Evolutionary conservation across 1,140 invertebrate genomes (phyloP).

Genomic region (Triops longicaudatus): DNA sequence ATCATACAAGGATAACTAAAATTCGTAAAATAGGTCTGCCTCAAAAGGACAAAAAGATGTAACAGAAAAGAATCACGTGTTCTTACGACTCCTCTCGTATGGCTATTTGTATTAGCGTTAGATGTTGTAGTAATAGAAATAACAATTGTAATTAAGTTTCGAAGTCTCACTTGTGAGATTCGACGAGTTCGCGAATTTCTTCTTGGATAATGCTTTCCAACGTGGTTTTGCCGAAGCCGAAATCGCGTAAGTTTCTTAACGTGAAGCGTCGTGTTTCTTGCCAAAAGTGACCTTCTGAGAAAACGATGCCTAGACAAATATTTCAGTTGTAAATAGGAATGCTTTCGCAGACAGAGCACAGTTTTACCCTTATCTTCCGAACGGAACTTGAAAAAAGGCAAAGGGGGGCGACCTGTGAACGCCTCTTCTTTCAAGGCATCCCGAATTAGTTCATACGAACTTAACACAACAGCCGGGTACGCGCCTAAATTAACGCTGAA

Average conservation of each 20-base stretch:
- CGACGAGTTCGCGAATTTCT: constrained; percentile 32
- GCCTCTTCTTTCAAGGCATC: constrained; percentile 29
- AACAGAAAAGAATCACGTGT: no score
- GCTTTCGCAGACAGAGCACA: not conserved
- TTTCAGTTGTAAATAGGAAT: not conserved
- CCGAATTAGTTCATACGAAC: constrained; percentile 19
- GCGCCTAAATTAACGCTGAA: not conserved
- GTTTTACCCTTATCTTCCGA: not conserved
- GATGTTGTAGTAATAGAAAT: no score
- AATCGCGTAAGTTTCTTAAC: constrained; percentile 56
- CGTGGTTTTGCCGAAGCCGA: constrained; percentile 54
- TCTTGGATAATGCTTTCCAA: constrained; percentile 37
- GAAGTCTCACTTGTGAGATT: constrained; percentile 13
- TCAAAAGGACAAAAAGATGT: not conserved
- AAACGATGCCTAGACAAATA: constrained; percentile 7
- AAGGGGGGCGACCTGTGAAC: constrained; percentile 27
- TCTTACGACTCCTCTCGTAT: no score
- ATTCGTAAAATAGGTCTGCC: not conserved
- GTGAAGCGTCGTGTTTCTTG: constrained; percentile 60
- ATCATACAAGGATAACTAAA: not conserved
- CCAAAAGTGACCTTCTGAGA: constrained; percentile 49
- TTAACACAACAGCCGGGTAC: constrained; percentile 22
- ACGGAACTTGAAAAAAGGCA: not conserved
- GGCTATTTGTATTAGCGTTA: no score
- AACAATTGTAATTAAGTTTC: no score